Conservation (phyloP, 2,797 vertebrate species). For the Premnoplex brunnescens region DNA sequence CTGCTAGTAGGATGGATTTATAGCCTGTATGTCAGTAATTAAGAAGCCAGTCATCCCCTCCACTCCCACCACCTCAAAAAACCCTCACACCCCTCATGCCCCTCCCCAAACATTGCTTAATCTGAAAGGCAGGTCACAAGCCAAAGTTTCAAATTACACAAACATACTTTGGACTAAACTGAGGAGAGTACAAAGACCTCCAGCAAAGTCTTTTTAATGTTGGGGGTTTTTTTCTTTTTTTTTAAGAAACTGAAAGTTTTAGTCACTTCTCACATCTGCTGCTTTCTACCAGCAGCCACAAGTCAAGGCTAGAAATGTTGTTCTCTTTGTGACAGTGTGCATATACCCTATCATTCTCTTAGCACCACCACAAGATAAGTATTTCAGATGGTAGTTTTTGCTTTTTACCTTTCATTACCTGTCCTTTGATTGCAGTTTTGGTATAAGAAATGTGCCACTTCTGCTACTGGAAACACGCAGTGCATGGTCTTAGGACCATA, state of each 20-base stretch:
- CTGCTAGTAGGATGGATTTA: slow-evolving; percentile 14
- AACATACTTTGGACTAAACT: neutral
- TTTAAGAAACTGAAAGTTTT: neutral
- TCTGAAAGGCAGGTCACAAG: neutral
- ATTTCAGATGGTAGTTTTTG: neutral
- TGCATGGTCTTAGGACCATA: neutral
- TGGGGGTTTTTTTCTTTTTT: neutral
- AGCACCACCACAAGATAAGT: neutral
- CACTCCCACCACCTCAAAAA: neutral
- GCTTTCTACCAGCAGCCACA: neutral
- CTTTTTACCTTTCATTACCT: neutral
- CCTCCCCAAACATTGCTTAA: neutral
- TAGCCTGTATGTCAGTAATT: neutral
- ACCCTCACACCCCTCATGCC: accelerated
- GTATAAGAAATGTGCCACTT: neutral
- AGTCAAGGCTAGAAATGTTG: neutral
- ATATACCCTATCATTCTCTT: neutral
- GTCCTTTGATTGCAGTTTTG: neutral
- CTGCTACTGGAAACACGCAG: neutral
- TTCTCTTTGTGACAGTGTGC: neutral
- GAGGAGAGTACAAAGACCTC: neutral
- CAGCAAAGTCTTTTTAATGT: neutral
- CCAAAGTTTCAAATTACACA: neutral
- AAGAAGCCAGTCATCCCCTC: neutral
- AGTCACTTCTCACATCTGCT: neutral